Percentiles rank a stretch among this genome's conserved stretches.
phyloP scores from a whole-genome alignment of 1,140 invertebrate genomes.

The Pseudomyrmex flavicornis region DNA sequence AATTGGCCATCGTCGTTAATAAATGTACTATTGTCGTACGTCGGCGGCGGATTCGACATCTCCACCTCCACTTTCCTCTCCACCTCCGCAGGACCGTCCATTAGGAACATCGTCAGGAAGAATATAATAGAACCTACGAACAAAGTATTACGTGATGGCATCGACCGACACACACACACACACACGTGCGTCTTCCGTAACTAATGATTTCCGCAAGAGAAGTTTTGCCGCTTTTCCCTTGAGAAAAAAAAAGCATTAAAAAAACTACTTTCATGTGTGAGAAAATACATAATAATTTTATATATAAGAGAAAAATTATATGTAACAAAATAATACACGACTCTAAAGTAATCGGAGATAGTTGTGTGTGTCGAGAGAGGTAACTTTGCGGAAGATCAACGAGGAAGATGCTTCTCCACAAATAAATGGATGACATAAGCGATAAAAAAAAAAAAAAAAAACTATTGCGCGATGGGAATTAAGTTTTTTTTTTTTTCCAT shows the following conservation, averaged over 20 bases:
- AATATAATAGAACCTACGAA: slow-evolving; percentile 89
- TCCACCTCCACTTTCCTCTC: slow-evolving; percentile 48
- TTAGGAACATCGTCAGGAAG: slow-evolving; percentile 89
- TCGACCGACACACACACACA: not conserved
- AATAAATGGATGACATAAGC: not conserved
- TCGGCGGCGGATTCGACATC: slow-evolving; percentile 50
- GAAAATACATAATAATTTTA: no score
- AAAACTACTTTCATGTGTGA: not conserved
- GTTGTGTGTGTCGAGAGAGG: not conserved
- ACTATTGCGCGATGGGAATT: slow-evolving; percentile 1
- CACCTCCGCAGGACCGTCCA: slow-evolving; percentile 86
- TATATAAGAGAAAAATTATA: not conserved
- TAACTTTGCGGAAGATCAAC: not conserved
- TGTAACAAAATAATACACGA: no score
- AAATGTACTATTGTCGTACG: slow-evolving; percentile 85
- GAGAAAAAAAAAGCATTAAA: no score
- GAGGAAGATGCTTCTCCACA: not conserved
- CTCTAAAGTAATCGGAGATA: no score
- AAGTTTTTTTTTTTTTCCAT: not conserved
- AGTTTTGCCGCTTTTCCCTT: not conserved
- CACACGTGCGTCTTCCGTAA: not conserved
- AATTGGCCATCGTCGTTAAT: slow-evolving; percentile 83
- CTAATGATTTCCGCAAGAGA: not conserved
- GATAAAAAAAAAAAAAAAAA: not conserved
- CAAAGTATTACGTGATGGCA: slow-evolving; percentile 9